Conservation (phyloP, 2,113 vertebrate genomes). For the Taurulus bubalis region DNA sequence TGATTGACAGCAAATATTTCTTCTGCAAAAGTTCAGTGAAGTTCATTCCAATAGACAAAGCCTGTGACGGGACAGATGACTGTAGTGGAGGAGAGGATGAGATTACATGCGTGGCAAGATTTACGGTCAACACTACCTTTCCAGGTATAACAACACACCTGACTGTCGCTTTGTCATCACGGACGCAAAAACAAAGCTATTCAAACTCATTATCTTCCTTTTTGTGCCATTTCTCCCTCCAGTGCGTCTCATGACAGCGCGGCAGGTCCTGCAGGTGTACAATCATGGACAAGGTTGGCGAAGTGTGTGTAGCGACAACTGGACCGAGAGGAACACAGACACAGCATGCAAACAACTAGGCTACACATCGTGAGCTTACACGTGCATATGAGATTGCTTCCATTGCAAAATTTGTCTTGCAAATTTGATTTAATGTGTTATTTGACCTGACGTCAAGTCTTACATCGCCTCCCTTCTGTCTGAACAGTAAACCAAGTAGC, state of each 20-base stretch:
- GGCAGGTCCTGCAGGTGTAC: slow-evolving; percentile 87
- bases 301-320: slow-evolving; percentile 86
- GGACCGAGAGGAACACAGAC: slow-evolving; percentile 81
- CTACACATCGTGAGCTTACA: slow-evolving; percentile 84
- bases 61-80: slow-evolving; percentile 86
- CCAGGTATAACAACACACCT: slow-evolving; percentile 69
- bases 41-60: slow-evolving; percentile 82
- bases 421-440: neutral
- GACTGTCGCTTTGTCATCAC: neutral
- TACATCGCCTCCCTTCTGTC: neutral
- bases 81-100: slow-evolving; percentile 89
- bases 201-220: neutral
- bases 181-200: neutral
- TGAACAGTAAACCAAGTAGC: slow-evolving; percentile 61
- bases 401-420: neutral
- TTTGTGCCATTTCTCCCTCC: neutral
- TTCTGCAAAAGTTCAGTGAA: slow-evolving; percentile 85
- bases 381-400: neutral
- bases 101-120: slow-evolving; percentile 77
- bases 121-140: slow-evolving; percentile 74
- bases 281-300: slow-evolving; percentile 78
- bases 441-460: slow-evolving; percentile 10
- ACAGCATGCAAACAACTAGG: slow-evolving; percentile 89
- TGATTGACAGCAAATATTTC: slow-evolving; percentile 87
- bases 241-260: slow-evolving; percentile 80